Evolutionary conservation across 2,888 invertebrate genomes (phyloP), one percentile per base, ranked within the genome.

Genomic region (Noctua comes): DNA sequence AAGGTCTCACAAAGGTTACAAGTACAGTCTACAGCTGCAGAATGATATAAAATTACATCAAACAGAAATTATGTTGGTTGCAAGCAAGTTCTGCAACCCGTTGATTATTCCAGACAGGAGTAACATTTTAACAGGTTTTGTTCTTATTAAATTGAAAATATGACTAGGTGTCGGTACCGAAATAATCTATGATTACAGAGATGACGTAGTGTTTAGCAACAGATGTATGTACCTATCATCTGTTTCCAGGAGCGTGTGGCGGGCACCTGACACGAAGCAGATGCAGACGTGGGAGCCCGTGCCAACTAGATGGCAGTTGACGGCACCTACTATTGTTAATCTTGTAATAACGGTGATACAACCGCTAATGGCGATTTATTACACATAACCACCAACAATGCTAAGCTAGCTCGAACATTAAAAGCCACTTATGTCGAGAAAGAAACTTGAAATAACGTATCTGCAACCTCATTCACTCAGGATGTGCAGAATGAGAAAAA

Each of bases 201-300:
- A 64, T 77, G 83, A 74, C 69, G 75, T 80, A 85, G 88, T 89
- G 85, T 88, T 90, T 80, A 83, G 70, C 77, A 87, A 90, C 90
- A 90, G 91, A 91, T 92, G 90, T 89, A 82, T 80, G 51, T 51
- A 51, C 11, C 64, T 43, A 85, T 89, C 88, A 90, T 89, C 88
- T 91, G 89, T 90, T 88, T 86, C 79, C 83, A 69, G 70, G 71
- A 18, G 72, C 84, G 74, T 16, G 71, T 81, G 75, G 68, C 77
- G 77, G 68, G 54, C 62, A 70, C 77, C 84, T 85, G 90, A 91
- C 88, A 86, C 68, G 79, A 88, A 89, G 89, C 93, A 93, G 92
- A 92, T 92, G 91, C 90, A 88, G 80, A 83, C 86, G 88, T 86
- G 82, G 79, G 86, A 85, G 81, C 73, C 83, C 77, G 80, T 87